Evolutionary conservation across 2,113 vertebrate genomes (phyloP), one percentile per base, ranked within the genome.

Genomic region (Nothoprocta perdicaria): DNA sequence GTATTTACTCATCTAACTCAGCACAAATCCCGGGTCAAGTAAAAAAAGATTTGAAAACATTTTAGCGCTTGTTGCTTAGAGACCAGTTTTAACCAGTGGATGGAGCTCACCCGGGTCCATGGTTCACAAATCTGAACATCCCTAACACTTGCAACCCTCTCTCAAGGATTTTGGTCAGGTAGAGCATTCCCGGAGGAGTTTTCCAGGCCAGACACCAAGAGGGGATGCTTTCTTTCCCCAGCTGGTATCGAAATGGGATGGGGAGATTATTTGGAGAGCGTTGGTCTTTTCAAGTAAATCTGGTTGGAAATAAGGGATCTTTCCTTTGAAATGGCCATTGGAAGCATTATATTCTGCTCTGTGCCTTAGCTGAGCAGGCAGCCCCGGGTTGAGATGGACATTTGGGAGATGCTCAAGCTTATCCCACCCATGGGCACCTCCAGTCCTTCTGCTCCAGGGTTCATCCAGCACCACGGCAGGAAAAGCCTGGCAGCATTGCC

Each of bases 1-100:
- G 50, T 65, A 60, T 91, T 94, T 96, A 68, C 93, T 93, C 87
- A 52, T 96, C 92, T 88, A 96, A 94, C 91, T 96, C 92, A 96
- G 91, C 91, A 90, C 89, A 95, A 95, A 94, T 93, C 91, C 48
- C 22, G 84, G 95, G 93, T 81, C 94, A 97, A 93, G 87, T 63
- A 89, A 78, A 60, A 91, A 83, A 80, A 91, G 75, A 65, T 80
- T 45, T 58, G 65, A 69, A 92, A 96, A 87, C 89, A 91, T 94
- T 95, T 95, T 73, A 80, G 74, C 23, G 60, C 81, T 87, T 65
- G 89, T 95, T 96, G 94, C 93, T 89, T 91, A 66, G 94, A 95
- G 95, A 94, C 84, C 40, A 61, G 31, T 78, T 94, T 94, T 91
- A 95, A 84, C 83, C 73, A 84, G 81, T 24, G 89, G 92, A 71